Evolutionary conservation across 2,113 vertebrate genomes (phyloP).

Genomic region (Perca schrenkii): DNA sequence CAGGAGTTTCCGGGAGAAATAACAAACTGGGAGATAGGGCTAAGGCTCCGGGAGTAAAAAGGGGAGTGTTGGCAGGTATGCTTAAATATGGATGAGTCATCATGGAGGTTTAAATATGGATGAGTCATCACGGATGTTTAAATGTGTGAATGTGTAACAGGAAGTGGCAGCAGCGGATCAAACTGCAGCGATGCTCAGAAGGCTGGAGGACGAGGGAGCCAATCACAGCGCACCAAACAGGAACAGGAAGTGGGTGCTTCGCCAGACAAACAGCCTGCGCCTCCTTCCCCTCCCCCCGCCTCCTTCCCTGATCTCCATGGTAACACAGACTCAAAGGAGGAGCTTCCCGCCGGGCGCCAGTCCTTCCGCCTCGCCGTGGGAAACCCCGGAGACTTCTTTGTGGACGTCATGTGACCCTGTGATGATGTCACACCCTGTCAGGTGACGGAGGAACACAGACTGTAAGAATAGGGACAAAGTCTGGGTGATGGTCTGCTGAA

Average conservation of each 20-base stretch:
- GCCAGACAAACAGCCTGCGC: constrained; percentile 22
- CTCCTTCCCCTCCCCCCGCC: constrained; percentile 74
- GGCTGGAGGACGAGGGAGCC: constrained; percentile 83
- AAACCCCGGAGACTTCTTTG: constrained; percentile 97
- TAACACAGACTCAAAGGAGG: constrained; percentile 74
- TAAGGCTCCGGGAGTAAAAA: too few relatives aligned
- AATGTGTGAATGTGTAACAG: constrained; percentile 70
- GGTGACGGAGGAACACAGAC: too few relatives aligned
- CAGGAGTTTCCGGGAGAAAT: too few relatives aligned
- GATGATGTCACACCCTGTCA: not conserved
- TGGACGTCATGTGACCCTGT: constrained; percentile 87
- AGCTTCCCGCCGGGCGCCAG: constrained; percentile 79
- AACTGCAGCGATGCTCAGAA: constrained; percentile 89
- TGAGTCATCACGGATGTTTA: too few relatives aligned
- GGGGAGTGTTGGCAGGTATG: too few relatives aligned
- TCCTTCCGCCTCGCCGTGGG: constrained; percentile 97
- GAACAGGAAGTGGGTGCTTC: constrained; percentile 84
- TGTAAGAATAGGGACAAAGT: too few relatives aligned
- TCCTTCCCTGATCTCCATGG: constrained; percentile 85
- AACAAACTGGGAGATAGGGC: too few relatives aligned
- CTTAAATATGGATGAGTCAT: too few relatives aligned
- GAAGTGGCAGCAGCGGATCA: constrained; percentile 93
- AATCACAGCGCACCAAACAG: constrained; percentile 86
- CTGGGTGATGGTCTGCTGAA: too few relatives aligned
- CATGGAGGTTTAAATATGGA: too few relatives aligned